A percentile compares a stretch with the other conserved stretches of the same genome.
phyloP scores from a whole-genome alignment of 2,797 vertebrate genomes.

The Lateolabrax maculatus region DNA sequence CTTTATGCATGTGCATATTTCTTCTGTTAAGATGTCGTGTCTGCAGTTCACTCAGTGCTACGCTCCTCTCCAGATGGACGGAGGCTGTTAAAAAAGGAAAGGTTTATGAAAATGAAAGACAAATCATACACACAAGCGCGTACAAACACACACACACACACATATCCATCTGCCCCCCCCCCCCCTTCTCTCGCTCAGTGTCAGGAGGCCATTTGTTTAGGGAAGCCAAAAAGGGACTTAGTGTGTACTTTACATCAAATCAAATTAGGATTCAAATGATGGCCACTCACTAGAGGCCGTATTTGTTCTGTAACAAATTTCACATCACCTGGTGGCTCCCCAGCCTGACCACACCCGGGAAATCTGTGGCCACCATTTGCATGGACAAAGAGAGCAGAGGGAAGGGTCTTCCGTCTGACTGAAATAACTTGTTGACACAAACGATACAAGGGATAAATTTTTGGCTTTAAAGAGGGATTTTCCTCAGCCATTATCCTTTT shows the following conservation, averaged over 20 bases:
- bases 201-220: conserved; percentile 84
- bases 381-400: conserved; percentile 78
- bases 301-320: conserved; percentile 87
- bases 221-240: conserved; percentile 84
- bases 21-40: conserved; percentile 66
- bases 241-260: conserved; percentile 86
- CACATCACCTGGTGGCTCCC: conserved; percentile 81
- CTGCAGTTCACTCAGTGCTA: conserved; percentile 48
- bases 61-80: conserved; percentile 65
- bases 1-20: background rate
- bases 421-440: conserved; percentile 71
- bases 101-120: conserved; percentile 87
- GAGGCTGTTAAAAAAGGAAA: conserved; percentile 82
- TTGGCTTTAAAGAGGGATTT: conserved; percentile 31
- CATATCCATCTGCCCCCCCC: conserved; percentile 22
- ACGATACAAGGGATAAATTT: conserved; percentile 46
- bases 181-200: conserved; percentile 31
- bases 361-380: conserved; percentile 85
- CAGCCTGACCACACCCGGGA: conserved; percentile 86
- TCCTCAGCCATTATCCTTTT: conserved; percentile 27
- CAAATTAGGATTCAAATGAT: conserved; percentile 89
- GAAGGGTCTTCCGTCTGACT: conserved; percentile 75
- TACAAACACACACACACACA: conserved; percentile 43
- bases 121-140: conserved; percentile 73
- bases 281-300: conserved; percentile 75